Base-by-base conservation (phyloP, 2,888 invertebrate species). In the Drosophila austrosaltans region DNA sequence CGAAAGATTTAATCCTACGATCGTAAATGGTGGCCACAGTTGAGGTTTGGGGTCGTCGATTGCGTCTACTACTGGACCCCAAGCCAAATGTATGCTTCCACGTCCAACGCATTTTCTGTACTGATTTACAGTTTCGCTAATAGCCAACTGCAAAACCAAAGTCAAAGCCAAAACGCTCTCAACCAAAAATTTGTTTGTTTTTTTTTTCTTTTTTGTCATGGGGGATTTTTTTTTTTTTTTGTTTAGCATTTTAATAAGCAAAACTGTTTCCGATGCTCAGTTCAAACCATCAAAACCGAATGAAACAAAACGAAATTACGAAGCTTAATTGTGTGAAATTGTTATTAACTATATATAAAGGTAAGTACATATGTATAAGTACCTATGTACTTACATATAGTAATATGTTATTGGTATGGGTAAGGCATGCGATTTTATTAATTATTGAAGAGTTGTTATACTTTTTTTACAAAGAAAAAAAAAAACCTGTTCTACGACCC, bases 21-120 rank as follows among this genome's bases (percentile, higher is more conserved):
- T 86, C 57, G 62, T 85, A 86, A 4, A 86, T 86, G 30, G 86
- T 78, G 44, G 78, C 30, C 22, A 85, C 72, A 4, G 72, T 66
- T 5, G 68, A 10, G 25, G 25, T 4, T 1, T 66, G 48, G 0
- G 12, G 39, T 7, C 6, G 30, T 10, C 12, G 3, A 28, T 16
- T 39, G 6, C 42, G 59, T 12, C 54, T 58, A 28, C 62, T 71
- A 28, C 62, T 71, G 48, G 64, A 57, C 60, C 75, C 66, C 58
- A 79, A 44, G 58, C 75, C 70, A 62, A 90, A 74, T 79, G 88
- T 87, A 75, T 77, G 82, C 72, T 81, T 89, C 72, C 87, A 77
- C 73, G 82, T 82, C 89, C 82, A 88, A 73, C 82, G 80, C 88
- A 88, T 88, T 90, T 88, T 82, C 76, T 73, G 69, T 67, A 88